These are phyloP conservation scores for Prenolepis imparis DNA, from an alignment of 2,888 invertebrate genomes.

Conservation along the genomic window DNA sequence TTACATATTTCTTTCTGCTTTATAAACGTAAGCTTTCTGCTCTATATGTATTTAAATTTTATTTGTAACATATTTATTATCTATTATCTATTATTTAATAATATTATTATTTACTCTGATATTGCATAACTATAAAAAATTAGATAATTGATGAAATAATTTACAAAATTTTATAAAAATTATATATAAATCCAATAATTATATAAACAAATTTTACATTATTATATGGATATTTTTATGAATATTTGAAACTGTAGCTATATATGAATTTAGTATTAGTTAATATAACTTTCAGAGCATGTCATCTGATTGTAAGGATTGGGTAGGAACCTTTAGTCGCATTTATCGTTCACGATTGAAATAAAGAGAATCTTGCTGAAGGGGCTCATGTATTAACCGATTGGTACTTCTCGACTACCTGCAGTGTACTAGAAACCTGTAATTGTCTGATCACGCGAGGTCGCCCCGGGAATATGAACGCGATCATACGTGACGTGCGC, in stretches of 20 bases:
- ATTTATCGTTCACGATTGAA: constrained; percentile 46
- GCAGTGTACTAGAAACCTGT: constrained; percentile 70
- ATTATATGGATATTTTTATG: neutral
- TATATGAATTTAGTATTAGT: neutral
- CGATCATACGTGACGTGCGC: constrained; percentile 73
- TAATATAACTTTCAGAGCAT: constrained; percentile 17
- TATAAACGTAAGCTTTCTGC: too few species aligned
- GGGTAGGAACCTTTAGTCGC: constrained; percentile 27
- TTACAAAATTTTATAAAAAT: neutral
- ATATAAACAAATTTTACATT: constrained; percentile 10
- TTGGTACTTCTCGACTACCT: constrained; percentile 70
- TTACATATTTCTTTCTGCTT: neutral
- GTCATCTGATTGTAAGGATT: constrained; percentile 37
- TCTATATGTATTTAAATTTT: neutral
- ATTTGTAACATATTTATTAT: constrained; percentile 4
- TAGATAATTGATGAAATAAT: neutral
- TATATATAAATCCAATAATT: neutral
- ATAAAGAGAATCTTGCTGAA: constrained; percentile 48
- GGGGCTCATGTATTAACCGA: constrained; percentile 69
- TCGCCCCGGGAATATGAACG: constrained; percentile 74
- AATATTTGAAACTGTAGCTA: neutral
- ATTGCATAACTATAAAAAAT: neutral
- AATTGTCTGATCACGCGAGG: constrained; percentile 77
- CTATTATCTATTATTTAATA: neutral
- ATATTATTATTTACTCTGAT: neutral